phyloP scores from a whole-genome alignment of 2,113 vertebrate genomes.

The Lycaon pictus region DNA sequence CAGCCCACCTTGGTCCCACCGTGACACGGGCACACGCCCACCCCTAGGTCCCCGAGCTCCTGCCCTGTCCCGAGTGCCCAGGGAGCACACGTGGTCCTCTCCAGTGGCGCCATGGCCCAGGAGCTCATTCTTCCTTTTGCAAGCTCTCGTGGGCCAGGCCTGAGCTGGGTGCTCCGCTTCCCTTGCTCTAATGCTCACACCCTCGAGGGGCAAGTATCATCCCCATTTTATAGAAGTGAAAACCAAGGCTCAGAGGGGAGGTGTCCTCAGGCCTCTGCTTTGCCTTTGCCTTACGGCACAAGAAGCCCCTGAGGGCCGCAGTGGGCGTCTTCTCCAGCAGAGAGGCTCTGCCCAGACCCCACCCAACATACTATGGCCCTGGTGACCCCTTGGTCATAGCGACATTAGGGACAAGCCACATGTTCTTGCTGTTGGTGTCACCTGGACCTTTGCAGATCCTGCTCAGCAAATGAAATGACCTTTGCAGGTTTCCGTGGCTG shows the following conservation, averaged over 20 bases:
- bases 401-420: not conserved
- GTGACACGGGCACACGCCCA: not conserved
- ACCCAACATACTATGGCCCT: accelerated
- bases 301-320: not conserved
- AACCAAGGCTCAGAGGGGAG: not conserved
- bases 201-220: no score
- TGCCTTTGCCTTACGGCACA: not conserved
- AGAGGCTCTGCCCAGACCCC: not conserved
- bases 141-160: not conserved
- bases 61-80: accelerated
- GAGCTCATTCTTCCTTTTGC: not conserved
- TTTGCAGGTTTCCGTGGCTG: no score
- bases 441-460: not conserved
- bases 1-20: accelerated
- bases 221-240: not conserved
- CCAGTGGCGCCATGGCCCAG: accelerated
- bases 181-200: not conserved
- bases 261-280: not conserved
- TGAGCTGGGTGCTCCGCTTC: not conserved
- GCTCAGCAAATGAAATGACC: not conserved
- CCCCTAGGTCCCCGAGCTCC: not conserved
- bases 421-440: not conserved
- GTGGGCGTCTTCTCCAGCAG: not conserved
- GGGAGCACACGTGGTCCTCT: not conserved
- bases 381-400: not conserved